Evolutionary conservation across 2,888 invertebrate genomes (phyloP), one percentile per base, ranked within the genome.

Genomic region (Eurois occulta): DNA sequence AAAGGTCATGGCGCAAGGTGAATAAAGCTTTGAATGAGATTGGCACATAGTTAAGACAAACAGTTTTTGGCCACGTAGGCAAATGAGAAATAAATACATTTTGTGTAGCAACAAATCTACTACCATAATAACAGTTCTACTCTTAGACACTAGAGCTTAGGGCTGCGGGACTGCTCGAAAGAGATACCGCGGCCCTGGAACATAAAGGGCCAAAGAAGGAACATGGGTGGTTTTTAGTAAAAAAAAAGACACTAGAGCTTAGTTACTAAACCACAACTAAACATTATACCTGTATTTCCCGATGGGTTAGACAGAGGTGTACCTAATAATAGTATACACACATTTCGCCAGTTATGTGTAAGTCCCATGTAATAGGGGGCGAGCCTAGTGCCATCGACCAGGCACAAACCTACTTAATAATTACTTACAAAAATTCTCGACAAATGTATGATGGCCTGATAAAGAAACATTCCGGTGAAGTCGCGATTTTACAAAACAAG

Each of bases 1-100:
- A 81, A 72, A 81, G 83, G 77, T 84, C 84, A 84, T 72, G 72
- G 62, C n/a, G 28, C 81, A 64, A 78, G 74, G 69, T 66, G 62
- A 84, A 72, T 69, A 65, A 75, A 65, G 43, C 71, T 81, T 77
- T 81, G 85, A 72, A 62, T 76, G 48, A 55, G 58, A 83, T 80
- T 80, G 73, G 68, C 60, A 81, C 72, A 80, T 58, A 41, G 21
- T 18, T 52, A 55, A 62, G 35, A 66, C 35, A 65, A 72, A 81
- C 62, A 66, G 32, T 69, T 75, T 24, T 65, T 69, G 70, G 58
- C 64, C 35, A 52, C 46, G 18, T 41, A 32, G 28, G 43, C 46
- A 75, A 80, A 68, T 75, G 16, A 80, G 41, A 65, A 62, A 35
- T 71, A 68, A 65, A 67, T 46, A 76, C 24, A 18, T 67, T n/a